Percentiles rank a stretch among this genome's conserved stretches.
Conservation (phyloP, 2,797 vertebrate genomes). For the Acanthornis magna region DNA sequence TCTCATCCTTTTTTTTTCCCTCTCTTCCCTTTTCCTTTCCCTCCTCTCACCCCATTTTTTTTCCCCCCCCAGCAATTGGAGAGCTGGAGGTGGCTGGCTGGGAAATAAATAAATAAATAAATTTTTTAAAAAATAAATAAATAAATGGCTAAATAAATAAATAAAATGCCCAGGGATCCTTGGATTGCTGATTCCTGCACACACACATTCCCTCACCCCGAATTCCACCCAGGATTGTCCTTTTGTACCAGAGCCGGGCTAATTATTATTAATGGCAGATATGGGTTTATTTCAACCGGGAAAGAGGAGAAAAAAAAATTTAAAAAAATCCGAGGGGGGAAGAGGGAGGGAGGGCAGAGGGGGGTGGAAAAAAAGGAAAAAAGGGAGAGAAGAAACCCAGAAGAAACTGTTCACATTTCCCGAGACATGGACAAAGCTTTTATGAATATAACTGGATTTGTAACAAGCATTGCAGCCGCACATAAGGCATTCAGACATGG, state of each 20-base stretch:
- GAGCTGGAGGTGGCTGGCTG: background rate
- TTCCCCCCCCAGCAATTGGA: background rate
- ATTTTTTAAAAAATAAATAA: too few species aligned
- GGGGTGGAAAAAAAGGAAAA: background rate
- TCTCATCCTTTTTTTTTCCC: too few species aligned
- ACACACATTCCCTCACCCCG: background rate
- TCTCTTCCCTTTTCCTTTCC: background rate
- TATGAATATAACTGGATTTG: constrained; percentile 93
- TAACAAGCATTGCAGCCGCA: constrained; percentile 92
- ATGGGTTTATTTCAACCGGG: constrained; percentile 71
- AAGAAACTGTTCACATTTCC: constrained; percentile 83
- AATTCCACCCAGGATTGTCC: background rate
- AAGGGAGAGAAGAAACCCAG: constrained; percentile 43
- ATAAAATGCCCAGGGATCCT: background rate
- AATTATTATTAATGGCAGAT: constrained; percentile 88
- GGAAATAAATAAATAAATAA: background rate
- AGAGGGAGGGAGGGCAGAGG: background rate
- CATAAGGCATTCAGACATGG: constrained; percentile 91
- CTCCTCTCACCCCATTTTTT: background rate
- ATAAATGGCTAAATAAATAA: too few species aligned
- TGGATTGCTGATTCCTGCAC: background rate
- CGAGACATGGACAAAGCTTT: constrained; percentile 90
- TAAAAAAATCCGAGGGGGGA: background rate
- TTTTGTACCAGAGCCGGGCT: constrained; percentile 65
- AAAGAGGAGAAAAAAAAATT: too few species aligned